phyloP scores from a whole-genome alignment of 2,797 vertebrate genomes.

The Ptychobarbus kaznakovi region DNA sequence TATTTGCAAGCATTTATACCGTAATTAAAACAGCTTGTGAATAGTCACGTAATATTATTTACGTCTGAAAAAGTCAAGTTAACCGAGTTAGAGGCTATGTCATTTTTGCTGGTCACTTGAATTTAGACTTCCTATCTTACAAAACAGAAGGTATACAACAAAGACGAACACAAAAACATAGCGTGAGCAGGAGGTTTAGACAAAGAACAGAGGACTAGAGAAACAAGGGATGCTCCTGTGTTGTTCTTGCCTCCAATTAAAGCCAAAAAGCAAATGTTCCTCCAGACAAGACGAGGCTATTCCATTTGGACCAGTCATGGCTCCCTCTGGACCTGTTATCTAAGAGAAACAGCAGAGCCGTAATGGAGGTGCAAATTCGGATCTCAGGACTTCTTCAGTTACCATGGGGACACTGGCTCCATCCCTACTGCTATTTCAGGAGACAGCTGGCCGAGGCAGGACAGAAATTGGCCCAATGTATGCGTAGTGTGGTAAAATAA shows the following conservation, averaged over 20 bases:
- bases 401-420: constrained; percentile 57
- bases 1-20: too few relatives aligned
- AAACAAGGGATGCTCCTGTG: not conserved
- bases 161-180: not conserved
- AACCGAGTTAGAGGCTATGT: too few relatives aligned
- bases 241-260: constrained; percentile 73
- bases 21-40: too few relatives aligned
- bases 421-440: constrained; percentile 59
- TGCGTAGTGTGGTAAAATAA: constrained; percentile 19
- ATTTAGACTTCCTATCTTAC: too few relatives aligned
- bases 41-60: too few relatives aligned
- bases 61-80: too few relatives aligned
- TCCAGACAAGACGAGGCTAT: constrained; percentile 63
- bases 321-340: constrained; percentile 76
- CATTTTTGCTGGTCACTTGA: too few relatives aligned
- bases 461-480: constrained; percentile 46
- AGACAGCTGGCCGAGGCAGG: constrained; percentile 39
- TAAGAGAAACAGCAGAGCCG: constrained; percentile 71
- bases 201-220: not conserved
- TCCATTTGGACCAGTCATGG: constrained; percentile 70
- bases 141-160: not conserved
- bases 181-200: not conserved
- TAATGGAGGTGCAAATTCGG: constrained; percentile 66
- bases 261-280: constrained; percentile 66
- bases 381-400: constrained; percentile 63